These are phyloP conservation scores for Osmerus mordax DNA, from an alignment of 2,113 vertebrate genomes.

Conservation along the genomic window DNA sequence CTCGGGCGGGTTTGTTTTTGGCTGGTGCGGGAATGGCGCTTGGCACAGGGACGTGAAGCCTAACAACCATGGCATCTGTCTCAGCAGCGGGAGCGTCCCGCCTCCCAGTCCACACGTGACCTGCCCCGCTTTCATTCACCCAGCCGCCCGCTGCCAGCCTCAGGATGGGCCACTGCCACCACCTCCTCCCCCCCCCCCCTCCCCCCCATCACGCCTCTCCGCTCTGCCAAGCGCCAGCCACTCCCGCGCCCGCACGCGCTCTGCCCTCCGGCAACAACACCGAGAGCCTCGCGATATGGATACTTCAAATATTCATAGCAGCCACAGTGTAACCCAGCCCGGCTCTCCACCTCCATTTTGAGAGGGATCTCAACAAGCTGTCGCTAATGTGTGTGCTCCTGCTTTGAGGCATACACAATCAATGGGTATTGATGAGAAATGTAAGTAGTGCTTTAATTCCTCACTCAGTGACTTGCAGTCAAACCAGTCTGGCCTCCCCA, in stretches of 20 bases:
- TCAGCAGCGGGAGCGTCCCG: slow-evolving; percentile 74
- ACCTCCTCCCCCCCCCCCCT: slow-evolving; percentile 37
- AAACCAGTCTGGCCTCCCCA: slow-evolving; percentile 22
- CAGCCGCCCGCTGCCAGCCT: slow-evolving; percentile 63
- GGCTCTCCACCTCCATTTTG: slow-evolving; percentile 57
- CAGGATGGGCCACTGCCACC: slow-evolving; percentile 56
- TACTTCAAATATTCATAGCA: slow-evolving; percentile 56
- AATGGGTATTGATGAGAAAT: slow-evolving; percentile 29
- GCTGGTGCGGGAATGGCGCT: slow-evolving; percentile 61
- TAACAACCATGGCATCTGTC: slow-evolving; percentile 76
- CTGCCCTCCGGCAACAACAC: not conserved
- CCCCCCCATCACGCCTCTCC: slow-evolving; percentile 21
- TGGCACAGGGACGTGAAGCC: slow-evolving; percentile 69
- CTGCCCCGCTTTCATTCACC: slow-evolving; percentile 65
- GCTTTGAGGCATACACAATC: slow-evolving; percentile 39
- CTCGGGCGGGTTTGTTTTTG: slow-evolving; percentile 63
- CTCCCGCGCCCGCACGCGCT: not conserved
- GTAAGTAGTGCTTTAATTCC: slow-evolving; percentile 34
- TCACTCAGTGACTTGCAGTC: slow-evolving; percentile 4
- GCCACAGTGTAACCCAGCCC: slow-evolving; percentile 38
- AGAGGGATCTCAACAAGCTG: slow-evolving; percentile 47
- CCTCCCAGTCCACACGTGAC: slow-evolving; percentile 73
- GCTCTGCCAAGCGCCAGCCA: not conserved
- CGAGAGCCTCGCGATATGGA: slow-evolving; percentile 25
- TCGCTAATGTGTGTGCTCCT: slow-evolving; percentile 31